Evolutionary conservation across 2,888 invertebrate genomes (phyloP).

Genomic region (Apoda limacodes): DNA sequence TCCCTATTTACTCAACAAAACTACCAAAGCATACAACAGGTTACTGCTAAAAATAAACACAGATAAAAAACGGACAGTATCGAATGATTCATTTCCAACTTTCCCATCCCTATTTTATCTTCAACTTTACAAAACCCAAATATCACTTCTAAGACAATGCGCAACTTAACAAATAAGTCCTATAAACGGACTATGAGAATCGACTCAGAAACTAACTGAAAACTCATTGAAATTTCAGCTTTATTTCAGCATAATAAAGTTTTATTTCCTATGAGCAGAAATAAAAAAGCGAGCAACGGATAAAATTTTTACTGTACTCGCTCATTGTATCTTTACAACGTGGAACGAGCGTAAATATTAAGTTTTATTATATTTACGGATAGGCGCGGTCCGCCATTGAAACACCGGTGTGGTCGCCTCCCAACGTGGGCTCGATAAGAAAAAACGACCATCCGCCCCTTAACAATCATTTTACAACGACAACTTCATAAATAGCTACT

Average conservation of each 20-base stretch:
- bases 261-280: conserved; percentile 9
- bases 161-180: conserved; percentile 54
- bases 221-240: conserved; percentile 21
- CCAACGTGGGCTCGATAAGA: conserved; percentile 39
- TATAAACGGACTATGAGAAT: conserved; percentile 35
- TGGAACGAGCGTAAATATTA: conserved; percentile 58
- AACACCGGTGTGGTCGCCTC: conserved; percentile 58
- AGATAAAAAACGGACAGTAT: conserved; percentile 25
- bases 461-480: conserved; percentile 45
- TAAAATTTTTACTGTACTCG: conserved; percentile 46
- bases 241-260: conserved; percentile 17
- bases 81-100: conserved; percentile 30
- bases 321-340: conserved; percentile 60
- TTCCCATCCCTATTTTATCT: conserved; percentile 48
- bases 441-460: conserved; percentile 45
- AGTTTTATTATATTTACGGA: conserved; percentile 64
- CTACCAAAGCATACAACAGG: conserved; percentile 29
- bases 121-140: conserved; percentile 43
- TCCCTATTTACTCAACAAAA: conserved; percentile 17
- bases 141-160: conserved; percentile 49
- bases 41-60: conserved; percentile 46
- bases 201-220: conserved; percentile 18
- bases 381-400: conserved; percentile 43
- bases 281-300: conserved; percentile 30
- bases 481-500: conserved; percentile 48